A percentile compares a stretch with the other conserved stretches of the same genome.
These are phyloP conservation scores for Onychomys torridus DNA, from an alignment of 2,797 vertebrate genomes.

Conservation along the genomic window DNA sequence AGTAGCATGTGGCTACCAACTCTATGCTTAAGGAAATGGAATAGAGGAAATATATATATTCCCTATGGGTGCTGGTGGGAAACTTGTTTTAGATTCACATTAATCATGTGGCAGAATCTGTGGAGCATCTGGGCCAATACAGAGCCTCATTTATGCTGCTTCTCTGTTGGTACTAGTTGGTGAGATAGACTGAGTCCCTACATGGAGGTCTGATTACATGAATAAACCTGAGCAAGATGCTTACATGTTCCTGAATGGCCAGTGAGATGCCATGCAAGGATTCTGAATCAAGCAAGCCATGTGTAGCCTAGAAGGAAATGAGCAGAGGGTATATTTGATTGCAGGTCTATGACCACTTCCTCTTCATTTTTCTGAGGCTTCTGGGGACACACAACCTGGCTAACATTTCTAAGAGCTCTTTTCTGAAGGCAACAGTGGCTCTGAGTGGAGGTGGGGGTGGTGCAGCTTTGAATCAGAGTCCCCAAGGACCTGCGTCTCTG, in stretches of 20 bases:
- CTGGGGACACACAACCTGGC: background rate
- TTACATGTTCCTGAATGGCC: background rate
- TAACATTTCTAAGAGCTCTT: background rate
- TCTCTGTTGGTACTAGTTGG: background rate
- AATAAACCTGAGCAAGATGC: background rate
- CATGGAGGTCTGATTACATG: background rate
- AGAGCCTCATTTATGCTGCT: background rate
- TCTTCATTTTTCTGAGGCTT: background rate
- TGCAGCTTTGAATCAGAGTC: background rate
- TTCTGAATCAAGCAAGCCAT: background rate
- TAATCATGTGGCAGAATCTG: background rate
- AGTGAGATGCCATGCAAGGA: background rate
- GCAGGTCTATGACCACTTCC: background rate
- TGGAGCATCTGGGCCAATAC: background rate
- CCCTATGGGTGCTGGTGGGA: background rate
- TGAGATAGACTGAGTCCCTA: background rate
- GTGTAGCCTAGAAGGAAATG: background rate
- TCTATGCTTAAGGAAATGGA: background rate
- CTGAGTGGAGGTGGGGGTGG: background rate
- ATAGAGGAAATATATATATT: slow-evolving; percentile 4
- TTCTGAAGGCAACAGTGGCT: background rate
- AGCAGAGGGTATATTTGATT: background rate
- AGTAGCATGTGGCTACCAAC: background rate
- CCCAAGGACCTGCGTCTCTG: background rate
- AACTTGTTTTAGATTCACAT: background rate